phyloP scores from a whole-genome alignment of 2,888 invertebrate species.

The Tipula helvola region DNA sequence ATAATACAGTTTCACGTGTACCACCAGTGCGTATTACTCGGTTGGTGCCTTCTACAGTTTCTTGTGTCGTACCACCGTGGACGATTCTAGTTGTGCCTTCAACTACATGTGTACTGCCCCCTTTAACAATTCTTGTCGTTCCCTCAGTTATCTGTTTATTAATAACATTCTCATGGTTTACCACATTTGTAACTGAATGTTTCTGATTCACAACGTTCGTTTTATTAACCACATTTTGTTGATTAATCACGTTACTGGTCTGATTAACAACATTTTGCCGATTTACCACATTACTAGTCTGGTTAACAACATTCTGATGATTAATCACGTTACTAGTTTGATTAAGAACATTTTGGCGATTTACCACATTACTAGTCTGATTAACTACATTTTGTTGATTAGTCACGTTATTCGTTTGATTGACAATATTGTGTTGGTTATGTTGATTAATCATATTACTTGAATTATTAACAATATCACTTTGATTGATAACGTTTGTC shows the following conservation, averaged over 20 bases:
- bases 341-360: background rate
- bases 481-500: conserved; percentile 13
- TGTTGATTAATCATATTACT: conserved; percentile 11
- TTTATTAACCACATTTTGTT: background rate
- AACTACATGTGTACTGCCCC: background rate
- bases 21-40: background rate
- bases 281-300: background rate
- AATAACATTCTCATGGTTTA: background rate
- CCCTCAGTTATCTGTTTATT: background rate
- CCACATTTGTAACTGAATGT: background rate
- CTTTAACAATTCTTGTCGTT: background rate
- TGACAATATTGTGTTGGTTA: background rate
- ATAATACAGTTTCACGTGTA: background rate
- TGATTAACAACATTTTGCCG: background rate
- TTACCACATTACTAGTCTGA: background rate
- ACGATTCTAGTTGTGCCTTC: background rate
- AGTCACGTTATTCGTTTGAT: background rate
- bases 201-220: background rate
- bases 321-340: background rate
- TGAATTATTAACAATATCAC: conserved; percentile 11
- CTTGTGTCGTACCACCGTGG: background rate
- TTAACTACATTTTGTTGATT: conserved; percentile 8
- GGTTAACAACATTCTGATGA: background rate
- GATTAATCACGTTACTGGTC: background rate
- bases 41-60: background rate